Conservation (phyloP, 2,888 invertebrate genomes). For the Melitaea athalia region DNA sequence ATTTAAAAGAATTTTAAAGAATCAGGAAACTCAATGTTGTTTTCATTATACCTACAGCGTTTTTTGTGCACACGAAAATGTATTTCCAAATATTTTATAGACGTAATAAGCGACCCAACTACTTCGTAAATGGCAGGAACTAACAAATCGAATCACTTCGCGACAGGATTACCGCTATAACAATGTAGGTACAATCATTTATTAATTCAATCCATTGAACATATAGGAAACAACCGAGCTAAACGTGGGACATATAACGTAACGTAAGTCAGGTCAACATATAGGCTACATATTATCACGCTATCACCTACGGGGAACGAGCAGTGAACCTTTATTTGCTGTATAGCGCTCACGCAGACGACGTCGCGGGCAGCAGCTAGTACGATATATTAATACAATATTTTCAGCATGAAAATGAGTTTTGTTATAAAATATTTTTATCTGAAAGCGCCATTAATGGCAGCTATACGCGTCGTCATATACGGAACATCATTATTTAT, state of each 20-base stretch:
- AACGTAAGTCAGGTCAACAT: too few relatives aligned
- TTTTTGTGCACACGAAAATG: background rate
- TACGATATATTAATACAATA: too few relatives aligned
- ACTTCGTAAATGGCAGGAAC: slow-evolving; percentile 15
- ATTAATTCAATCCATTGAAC: slow-evolving; percentile 55
- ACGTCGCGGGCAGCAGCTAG: too few relatives aligned
- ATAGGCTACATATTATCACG: too few relatives aligned
- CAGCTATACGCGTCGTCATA: background rate
- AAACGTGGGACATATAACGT: background rate
- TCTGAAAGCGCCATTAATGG: background rate
- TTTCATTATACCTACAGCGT: too few relatives aligned
- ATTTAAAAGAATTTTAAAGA: background rate
- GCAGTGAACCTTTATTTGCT: too few relatives aligned
- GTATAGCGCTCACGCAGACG: too few relatives aligned
- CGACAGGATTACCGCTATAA: slow-evolving; percentile 3
- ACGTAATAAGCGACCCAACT: background rate
- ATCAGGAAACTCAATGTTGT: too few relatives aligned
- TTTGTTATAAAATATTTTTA: background rate
- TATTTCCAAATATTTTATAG: background rate
- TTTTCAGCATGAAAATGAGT: too few relatives aligned
- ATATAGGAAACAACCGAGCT: slow-evolving; percentile 44
- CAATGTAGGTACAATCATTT: slow-evolving; percentile 20
- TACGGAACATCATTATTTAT: slow-evolving; percentile 24
- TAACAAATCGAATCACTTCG: slow-evolving; percentile 23
- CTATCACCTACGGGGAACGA: too few relatives aligned